Evolutionary conservation across 2,888 invertebrate species (phyloP).

Genomic region (Merodon equestris): DNA sequence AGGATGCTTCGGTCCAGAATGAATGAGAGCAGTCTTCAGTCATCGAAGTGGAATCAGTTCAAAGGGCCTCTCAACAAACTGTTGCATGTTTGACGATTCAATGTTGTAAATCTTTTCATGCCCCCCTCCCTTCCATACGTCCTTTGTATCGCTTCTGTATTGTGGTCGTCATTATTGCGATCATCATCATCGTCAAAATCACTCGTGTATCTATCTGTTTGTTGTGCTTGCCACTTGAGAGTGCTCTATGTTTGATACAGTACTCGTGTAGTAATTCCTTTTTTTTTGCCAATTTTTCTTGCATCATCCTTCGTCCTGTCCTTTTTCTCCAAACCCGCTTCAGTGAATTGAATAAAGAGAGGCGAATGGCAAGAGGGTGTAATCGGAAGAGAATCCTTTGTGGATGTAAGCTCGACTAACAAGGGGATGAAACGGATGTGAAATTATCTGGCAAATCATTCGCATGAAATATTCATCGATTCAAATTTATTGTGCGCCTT

Average conservation of each 20-base stretch:
- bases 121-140: background rate
- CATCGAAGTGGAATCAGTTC: constrained; percentile 57
- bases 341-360: background rate
- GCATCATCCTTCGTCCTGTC: background rate
- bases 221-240: constrained; percentile 18
- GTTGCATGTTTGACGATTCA: constrained; percentile 41
- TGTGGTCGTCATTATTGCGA: constrained; percentile 1
- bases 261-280: background rate
- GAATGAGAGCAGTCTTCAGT: constrained; percentile 17
- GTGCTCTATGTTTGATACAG: background rate
- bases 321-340: too few species aligned
- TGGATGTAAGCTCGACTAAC: constrained; percentile 3
- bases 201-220: constrained; percentile 2
- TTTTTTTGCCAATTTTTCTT: background rate
- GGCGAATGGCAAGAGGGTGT: background rate
- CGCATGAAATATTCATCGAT: constrained; percentile 74
- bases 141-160: too few species aligned
- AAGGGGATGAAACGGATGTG: constrained; percentile 55
- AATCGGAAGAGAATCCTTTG: constrained; percentile 5
- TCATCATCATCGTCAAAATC: constrained; percentile 50
- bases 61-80: constrained; percentile 32
- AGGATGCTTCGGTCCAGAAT: too few species aligned
- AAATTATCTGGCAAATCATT: constrained; percentile 73
- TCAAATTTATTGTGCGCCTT: constrained; percentile 69
- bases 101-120: constrained; percentile 19